Base-by-base conservation (phyloP, 2,888 invertebrate genomes). In the Macropis europaea region DNA sequence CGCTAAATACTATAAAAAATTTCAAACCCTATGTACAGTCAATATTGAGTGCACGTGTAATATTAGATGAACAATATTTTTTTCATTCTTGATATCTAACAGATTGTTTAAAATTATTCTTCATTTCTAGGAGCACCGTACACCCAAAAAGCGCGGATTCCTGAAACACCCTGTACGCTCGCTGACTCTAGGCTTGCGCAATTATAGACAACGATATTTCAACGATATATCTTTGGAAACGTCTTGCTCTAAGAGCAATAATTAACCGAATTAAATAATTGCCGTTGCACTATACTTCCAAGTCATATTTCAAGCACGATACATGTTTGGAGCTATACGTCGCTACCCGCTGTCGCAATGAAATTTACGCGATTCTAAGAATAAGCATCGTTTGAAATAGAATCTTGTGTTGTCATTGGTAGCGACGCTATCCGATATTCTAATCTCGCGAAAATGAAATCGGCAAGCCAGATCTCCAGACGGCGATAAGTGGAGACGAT, bases 291-390 rank as follows among this genome's bases (percentile, higher is more conserved):
- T 77, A 69, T 79, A 81, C 71, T 72, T 69, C 64, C 81, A 75
- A 77, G 81, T 74, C 68, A 81, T 81, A 81, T 77, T 81, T 81
- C 81, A 81, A 75, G 54, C 79, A 61, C 81, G 66, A 81, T 81
- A 81, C 79, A 81, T 62, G 77, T 69, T 81, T 75, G 67, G 73
- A 57, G 74, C 48, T 70, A 74, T 71, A 72, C 78, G 81, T 77
- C 77, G 75, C 77, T 75, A 73, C 63, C n/a, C 77, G 64, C 79
- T 77, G 81, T 81, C 81, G 81, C 81, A 81, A 81, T 77, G 71
- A 81, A 81, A 81, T 81, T 81, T 81, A 81, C 75, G 81, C 73
- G 69, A 77, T 73, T 64, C 81, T 70, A 77, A 77, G 81, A 81
- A 81, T 81, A 81, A 77, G 71, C 43, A 56, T 32, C 73, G 73